Evolutionary conservation across 2,113 vertebrate genomes (phyloP), one percentile per base, ranked within the genome.

Genomic region (Myrmecobius fasciatus): DNA sequence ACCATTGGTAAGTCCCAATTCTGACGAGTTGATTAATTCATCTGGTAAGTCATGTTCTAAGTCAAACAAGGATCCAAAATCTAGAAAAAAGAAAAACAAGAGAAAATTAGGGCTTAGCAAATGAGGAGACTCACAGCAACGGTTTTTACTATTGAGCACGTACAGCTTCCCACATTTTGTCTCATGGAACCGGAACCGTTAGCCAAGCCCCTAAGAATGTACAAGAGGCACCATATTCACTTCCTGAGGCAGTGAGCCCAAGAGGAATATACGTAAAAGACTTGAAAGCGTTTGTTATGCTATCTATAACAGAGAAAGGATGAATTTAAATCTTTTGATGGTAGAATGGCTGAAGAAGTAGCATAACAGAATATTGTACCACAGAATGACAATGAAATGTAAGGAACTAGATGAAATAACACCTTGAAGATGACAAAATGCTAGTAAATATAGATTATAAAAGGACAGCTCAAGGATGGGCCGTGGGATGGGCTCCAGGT

Each of bases 41-140:
- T 99, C 99, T 89, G 99, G 99, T 97, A 99, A 99, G 98, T 99
- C 99, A 1, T 99, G 99, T 98, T 99, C 99, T 98, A 99, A 98
- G 98, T 99, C 99, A 97, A 99, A 99, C 0, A 99, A 98, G 3
- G 99, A 99, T 97, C 99, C 99, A 97, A 99, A 99, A 99, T 99
- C 99, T 99, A 98, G 95, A 97, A 96, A 60, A 8, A 97, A 95
- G 91, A 94, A 98, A 98, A 95, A 93, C 25, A 49, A 94, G 92
- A 94, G n/a, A 83, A 83, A 52, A 92, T 97, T 93, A 94, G 90
- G 97, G 26, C 89, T 92, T 93, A 94, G 53, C 7, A 96, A 49
- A 94, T 17, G 89, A 20, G 0, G 95, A 8, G 0, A 0, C 46
- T 48, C 67, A 52, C 25, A 60, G 1, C 53, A 91, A 52, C 5